Evolutionary conservation across 1,140 invertebrate species (phyloP).

Genomic region (Conus betulinus): DNA sequence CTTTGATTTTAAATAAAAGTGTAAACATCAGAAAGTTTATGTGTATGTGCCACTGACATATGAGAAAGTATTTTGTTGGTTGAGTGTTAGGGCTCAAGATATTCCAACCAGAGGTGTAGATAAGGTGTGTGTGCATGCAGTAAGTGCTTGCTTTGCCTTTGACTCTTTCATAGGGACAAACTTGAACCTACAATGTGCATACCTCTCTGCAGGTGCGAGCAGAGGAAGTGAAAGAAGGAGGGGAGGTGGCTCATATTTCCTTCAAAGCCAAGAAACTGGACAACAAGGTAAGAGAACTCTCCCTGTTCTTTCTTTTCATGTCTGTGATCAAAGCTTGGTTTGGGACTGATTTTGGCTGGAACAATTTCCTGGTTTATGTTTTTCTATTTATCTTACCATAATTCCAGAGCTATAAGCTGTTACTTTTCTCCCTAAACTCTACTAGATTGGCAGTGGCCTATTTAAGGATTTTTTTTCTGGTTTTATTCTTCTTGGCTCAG

Average conservation of each 20-base stretch:
- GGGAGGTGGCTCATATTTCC: constrained; percentile 56
- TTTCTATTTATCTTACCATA: no score
- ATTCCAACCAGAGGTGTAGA: not conserved
- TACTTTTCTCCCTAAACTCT: no score
- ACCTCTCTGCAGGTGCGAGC: constrained; percentile 57
- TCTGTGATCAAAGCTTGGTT: no score
- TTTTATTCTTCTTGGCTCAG: no score
- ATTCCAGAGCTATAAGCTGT: no score
- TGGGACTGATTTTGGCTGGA: no score
- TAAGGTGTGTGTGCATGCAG: not conserved
- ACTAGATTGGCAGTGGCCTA: no score
- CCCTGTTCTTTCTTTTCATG: not conserved
- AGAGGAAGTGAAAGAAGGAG: constrained; percentile 66
- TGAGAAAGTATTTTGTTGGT: not conserved
- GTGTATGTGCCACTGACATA: not conserved
- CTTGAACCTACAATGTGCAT: no score
- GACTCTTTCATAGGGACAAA: constrained; percentile 31
- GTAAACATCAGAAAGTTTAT: not conserved
- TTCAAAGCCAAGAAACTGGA: constrained; percentile 80
- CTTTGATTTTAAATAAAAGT: no score
- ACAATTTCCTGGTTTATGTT: no score
- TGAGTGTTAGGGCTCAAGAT: not conserved
- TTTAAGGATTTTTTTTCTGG: no score
- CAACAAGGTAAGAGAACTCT: constrained; percentile 76
- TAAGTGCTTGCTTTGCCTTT: not conserved